Evolutionary conservation across 1,140 invertebrate genomes (phyloP).

Genomic region (Chionoecetes opilio): DNA sequence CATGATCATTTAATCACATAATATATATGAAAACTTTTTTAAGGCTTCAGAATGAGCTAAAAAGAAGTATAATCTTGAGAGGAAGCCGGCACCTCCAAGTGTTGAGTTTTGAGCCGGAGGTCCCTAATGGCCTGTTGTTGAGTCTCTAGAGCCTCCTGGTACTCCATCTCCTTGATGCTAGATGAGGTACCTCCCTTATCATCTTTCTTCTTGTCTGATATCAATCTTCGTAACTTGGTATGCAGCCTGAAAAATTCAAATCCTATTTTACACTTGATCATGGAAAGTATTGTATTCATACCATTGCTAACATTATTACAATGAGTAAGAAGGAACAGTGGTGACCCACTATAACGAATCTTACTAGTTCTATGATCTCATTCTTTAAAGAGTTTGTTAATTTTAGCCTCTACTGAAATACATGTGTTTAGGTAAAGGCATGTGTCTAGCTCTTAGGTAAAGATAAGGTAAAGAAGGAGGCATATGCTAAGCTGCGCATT

Average conservation of each 20-base stretch:
- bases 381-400: too few relatives aligned
- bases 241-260: constrained; percentile 57
- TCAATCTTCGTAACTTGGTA: constrained; percentile 62
- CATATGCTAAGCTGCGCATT: too few relatives aligned
- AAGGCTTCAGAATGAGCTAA: background rate
- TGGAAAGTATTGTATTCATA: too few relatives aligned
- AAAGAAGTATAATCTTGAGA: background rate
- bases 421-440: too few relatives aligned
- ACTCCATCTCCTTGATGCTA: constrained; percentile 55
- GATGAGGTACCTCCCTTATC: background rate
- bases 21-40: too few relatives aligned
- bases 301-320: too few relatives aligned
- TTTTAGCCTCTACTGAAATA: too few relatives aligned
- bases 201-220: constrained; percentile 67
- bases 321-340: too few relatives aligned
- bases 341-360: too few relatives aligned
- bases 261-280: background rate
- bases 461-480: too few relatives aligned
- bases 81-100: constrained; percentile 60
- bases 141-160: constrained; percentile 63
- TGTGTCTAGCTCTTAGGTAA: too few relatives aligned
- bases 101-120: constrained; percentile 60
- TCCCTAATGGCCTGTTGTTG: constrained; percentile 53
- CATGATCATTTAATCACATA: background rate
- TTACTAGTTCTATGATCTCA: too few relatives aligned